A percentile compares a stretch with the other conserved stretches of the same genome.
Evolutionary conservation across 2,888 invertebrate species (phyloP).

Genomic region (Trichopoda pennipes): DNA sequence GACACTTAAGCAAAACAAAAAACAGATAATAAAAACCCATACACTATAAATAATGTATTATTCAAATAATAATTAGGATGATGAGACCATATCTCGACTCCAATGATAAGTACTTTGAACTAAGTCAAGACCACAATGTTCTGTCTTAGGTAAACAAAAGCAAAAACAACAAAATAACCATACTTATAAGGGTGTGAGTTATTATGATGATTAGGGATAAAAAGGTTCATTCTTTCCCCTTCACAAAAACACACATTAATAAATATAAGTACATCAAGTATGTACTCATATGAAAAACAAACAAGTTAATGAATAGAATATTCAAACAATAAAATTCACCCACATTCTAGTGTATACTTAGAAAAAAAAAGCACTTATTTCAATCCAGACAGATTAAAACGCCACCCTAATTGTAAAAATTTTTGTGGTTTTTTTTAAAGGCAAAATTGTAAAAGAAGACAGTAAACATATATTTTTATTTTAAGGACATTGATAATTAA

Average conservation of each 20-base stretch:
- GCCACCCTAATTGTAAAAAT: slow-evolving; percentile 22
- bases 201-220: slow-evolving; percentile 32
- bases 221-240: slow-evolving; percentile 3
- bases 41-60: not conserved
- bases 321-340: slow-evolving; percentile 34
- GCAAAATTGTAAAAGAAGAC: not conserved
- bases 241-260: not conserved
- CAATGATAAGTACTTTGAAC: slow-evolving; percentile 54
- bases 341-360: not conserved
- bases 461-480: slow-evolving; percentile 53
- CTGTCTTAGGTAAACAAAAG: slow-evolving; percentile 7
- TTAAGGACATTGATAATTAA: slow-evolving; percentile 58
- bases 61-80: slow-evolving; percentile 49
- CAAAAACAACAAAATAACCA: slow-evolving; percentile 10
- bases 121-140: slow-evolving; percentile 51
- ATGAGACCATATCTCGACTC: slow-evolving; percentile 27
- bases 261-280: slow-evolving; percentile 38
- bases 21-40: not conserved
- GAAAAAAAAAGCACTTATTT: not conserved
- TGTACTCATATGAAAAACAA: slow-evolving; percentile 41
- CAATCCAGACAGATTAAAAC: not conserved
- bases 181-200: slow-evolving; percentile 29
- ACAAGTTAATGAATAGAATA: slow-evolving; percentile 58
- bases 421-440: not conserved
- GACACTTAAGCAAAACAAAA: not conserved